These are phyloP conservation scores for Oryzaephilus surinamensis DNA, from an alignment of 1,140 invertebrate species.

Conservation along the genomic window DNA sequence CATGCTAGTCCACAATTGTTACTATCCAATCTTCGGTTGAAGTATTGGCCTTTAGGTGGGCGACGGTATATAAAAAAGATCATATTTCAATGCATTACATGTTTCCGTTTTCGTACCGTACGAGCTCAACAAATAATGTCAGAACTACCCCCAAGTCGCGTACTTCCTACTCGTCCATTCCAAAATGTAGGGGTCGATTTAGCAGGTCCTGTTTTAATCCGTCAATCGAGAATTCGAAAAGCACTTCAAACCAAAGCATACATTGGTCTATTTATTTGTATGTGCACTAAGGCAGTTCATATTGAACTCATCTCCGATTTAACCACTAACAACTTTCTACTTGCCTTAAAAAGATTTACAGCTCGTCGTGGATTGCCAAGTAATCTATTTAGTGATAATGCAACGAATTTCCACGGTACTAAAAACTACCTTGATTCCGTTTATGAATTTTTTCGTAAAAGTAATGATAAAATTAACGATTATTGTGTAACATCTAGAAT, in stretches of 20 bases:
- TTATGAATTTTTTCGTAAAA: neutral
- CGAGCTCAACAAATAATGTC: constrained; percentile 15
- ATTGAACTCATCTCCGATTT: constrained; percentile 26
- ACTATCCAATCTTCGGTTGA: constrained; percentile 10
- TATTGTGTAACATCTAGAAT: too few species aligned
- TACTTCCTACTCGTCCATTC: constrained; percentile 19
- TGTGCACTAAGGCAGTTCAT: constrained; percentile 22
- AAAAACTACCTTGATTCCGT: constrained; percentile 6
- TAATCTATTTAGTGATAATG: constrained; percentile 13
- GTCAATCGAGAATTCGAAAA: constrained; percentile 15
- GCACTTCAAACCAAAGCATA: constrained; percentile 17
- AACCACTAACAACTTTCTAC: constrained; percentile 18
- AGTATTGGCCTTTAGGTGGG: constrained; percentile 17
- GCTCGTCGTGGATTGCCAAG: constrained; percentile 7
- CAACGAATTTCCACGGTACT: constrained; percentile 8
- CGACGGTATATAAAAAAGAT: constrained; percentile 11
- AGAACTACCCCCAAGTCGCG: constrained; percentile 10
- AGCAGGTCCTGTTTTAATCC: constrained; percentile 23
- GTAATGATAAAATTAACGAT: too few species aligned
- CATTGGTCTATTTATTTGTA: constrained; percentile 8
- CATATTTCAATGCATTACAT: constrained; percentile 14
- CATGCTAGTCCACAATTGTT: constrained; percentile 24
- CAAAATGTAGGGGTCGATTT: constrained; percentile 24
- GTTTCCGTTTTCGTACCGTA: constrained; percentile 16
- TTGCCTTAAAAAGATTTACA: constrained; percentile 29